These are phyloP conservation scores for Callithrix jacchus DNA, from an alignment of 2,113 vertebrate species.

Conservation along the genomic window DNA sequence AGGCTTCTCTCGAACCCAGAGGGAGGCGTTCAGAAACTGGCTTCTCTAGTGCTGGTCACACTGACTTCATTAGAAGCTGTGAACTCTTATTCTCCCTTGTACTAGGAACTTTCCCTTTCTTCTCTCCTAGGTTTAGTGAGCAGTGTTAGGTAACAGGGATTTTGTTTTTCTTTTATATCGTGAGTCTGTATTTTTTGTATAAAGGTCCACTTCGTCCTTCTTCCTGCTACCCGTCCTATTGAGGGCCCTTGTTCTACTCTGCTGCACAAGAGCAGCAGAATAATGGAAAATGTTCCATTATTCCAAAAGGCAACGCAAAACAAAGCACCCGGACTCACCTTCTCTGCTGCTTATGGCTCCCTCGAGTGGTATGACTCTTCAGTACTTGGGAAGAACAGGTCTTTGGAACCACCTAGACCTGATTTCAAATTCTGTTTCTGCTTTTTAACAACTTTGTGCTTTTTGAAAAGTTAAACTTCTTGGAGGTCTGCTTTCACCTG, in stretches of 20 bases:
- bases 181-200: neutral
- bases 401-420: neutral
- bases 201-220: neutral
- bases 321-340: neutral
- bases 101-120: neutral
- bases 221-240: neutral
- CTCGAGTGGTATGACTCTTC: neutral
- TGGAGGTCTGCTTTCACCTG: neutral
- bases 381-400: neutral
- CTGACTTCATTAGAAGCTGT: neutral
- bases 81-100: neutral
- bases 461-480: slow-evolving; percentile 4
- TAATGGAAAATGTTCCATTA: neutral
- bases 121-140: neutral
- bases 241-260: neutral
- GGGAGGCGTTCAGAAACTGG: neutral
- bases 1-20: neutral
- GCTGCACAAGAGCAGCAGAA: neutral
- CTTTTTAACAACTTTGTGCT: neutral
- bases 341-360: neutral
- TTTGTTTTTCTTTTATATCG: neutral
- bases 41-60: neutral
- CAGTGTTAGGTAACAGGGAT: neutral
- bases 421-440: slow-evolving; percentile 1
- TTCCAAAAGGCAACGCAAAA: neutral